These are phyloP conservation scores for Raphicerus campestris DNA, from an alignment of 2,113 vertebrate genomes.

Conservation along the genomic window DNA sequence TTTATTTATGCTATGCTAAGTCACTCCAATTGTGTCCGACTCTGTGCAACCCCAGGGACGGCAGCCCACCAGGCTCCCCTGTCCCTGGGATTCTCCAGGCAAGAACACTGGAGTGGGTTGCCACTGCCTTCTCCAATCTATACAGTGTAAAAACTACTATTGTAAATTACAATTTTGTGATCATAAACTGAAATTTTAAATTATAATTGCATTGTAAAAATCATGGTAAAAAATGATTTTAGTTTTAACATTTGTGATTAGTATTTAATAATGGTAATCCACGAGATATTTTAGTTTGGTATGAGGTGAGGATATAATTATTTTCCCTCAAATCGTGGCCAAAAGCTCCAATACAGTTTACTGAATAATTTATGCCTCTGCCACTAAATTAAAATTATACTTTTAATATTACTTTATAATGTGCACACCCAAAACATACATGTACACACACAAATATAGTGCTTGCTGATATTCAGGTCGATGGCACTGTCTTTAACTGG, in stretches of 20 bases:
- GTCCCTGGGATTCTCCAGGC: too few relatives aligned
- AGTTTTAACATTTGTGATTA: not conserved
- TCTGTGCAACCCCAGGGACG: too few relatives aligned
- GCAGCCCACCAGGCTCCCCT: too few relatives aligned
- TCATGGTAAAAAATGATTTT: not conserved
- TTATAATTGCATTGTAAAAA: not conserved
- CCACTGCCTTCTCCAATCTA: too few relatives aligned
- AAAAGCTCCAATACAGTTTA: not conserved
- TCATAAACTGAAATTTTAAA: not conserved
- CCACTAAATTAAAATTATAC: slow-evolving; percentile 33
- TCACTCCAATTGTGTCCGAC: too few relatives aligned
- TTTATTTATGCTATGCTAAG: too few relatives aligned
- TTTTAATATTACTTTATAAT: not conserved
- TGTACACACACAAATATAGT: not conserved
- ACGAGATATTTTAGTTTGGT: not conserved
- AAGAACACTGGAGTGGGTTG: too few relatives aligned
- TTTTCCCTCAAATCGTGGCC: not conserved
- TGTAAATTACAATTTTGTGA: not conserved
- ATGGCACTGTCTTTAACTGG: not conserved
- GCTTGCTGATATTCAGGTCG: not conserved
- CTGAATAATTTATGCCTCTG: slow-evolving; percentile 4
- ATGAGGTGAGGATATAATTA: not conserved
- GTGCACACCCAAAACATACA: not conserved
- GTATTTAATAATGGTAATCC: not conserved
- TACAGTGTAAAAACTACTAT: not conserved